A percentile compares a stretch with the other conserved stretches of the same genome.
Conservation (phyloP, 1,140 invertebrate genomes). For the Ganaspis sp. region DNA sequence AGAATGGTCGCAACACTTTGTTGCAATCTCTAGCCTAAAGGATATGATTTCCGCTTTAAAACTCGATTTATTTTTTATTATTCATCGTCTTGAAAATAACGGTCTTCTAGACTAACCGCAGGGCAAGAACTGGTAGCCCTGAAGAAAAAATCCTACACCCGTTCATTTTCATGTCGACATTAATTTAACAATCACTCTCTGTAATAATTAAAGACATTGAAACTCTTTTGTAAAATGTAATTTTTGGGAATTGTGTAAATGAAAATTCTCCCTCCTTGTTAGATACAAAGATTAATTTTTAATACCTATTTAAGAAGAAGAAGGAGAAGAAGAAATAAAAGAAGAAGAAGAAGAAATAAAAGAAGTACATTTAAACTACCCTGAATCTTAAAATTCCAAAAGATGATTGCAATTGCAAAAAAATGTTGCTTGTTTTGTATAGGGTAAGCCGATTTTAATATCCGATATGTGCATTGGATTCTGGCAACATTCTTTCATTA, state of each 20-base stretch:
- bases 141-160: neutral
- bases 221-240: too few relatives aligned
- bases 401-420: neutral
- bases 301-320: too few relatives aligned
- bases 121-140: neutral
- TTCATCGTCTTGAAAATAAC: neutral
- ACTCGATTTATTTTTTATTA: neutral
- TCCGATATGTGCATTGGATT: neutral
- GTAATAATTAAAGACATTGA: too few relatives aligned
- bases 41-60: constrained; percentile 31
- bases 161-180: too few relatives aligned
- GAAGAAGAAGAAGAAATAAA: too few relatives aligned
- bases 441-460: constrained; percentile 9
- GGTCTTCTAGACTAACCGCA: neutral
- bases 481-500: constrained; percentile 44
- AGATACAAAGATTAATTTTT: too few relatives aligned
- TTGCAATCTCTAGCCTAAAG: constrained; percentile 18
- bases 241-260: neutral
- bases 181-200: neutral
- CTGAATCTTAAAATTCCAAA: too few relatives aligned
- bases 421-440: neutral
- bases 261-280: too few relatives aligned
- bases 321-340: too few relatives aligned
- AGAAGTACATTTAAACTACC: too few relatives aligned
- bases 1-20: constrained; percentile 19